Evolutionary conservation across 2,797 vertebrate species (phyloP).

Genomic region (Florisuga fusca): DNA sequence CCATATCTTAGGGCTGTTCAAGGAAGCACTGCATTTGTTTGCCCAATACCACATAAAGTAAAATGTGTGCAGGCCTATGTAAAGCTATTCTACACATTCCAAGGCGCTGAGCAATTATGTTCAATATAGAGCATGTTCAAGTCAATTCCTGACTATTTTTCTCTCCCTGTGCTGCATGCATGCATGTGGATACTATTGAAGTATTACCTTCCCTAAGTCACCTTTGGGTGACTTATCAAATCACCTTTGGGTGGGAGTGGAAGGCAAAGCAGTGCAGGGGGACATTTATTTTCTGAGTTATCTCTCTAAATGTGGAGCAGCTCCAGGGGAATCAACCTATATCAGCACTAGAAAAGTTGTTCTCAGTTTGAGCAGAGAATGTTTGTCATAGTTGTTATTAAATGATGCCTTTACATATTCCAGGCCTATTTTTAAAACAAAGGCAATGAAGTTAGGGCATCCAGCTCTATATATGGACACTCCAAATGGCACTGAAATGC

Average conservation of each 20-base stretch:
- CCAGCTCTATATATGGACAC: slow-evolving; percentile 72
- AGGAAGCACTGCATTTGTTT: not conserved
- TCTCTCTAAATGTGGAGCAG: not conserved
- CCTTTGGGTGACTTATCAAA: not conserved
- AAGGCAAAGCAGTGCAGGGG: not conserved
- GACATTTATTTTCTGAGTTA: not conserved
- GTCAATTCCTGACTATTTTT: not conserved
- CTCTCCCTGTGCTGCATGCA: accelerated
- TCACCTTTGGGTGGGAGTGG: not conserved
- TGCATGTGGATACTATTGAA: not conserved
- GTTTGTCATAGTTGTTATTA: slow-evolving; percentile 56
- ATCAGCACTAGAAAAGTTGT: not conserved
- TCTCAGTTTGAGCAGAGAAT: not conserved
- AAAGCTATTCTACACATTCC: not conserved
- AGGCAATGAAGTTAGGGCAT: slow-evolving; percentile 68
- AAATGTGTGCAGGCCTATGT: not conserved
- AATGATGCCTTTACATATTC: slow-evolving; percentile 62
- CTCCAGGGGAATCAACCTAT: not conserved
- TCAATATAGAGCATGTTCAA: not conserved
- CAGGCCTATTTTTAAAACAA: slow-evolving; percentile 73
- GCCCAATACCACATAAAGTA: not conserved
- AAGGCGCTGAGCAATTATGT: not conserved
- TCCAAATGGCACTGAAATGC: slow-evolving; percentile 70
- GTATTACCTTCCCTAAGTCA: not conserved
- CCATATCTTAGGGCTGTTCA: not conserved